These are phyloP conservation scores for Synanthedon formicaeformis DNA, from an alignment of 2,888 invertebrate species.

Conservation along the genomic window DNA sequence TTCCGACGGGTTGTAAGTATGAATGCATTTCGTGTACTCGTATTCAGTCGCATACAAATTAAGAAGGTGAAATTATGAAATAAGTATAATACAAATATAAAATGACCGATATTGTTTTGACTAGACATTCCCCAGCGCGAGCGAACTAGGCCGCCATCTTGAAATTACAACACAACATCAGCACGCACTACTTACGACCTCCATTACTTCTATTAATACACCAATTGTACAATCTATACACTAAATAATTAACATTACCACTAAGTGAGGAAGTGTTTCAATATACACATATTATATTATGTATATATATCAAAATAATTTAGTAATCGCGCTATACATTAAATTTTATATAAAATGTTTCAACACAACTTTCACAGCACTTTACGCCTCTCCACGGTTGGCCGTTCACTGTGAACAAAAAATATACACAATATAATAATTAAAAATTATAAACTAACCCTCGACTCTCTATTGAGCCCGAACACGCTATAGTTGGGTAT, in stretches of 20 bases:
- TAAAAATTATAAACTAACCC: too few species aligned
- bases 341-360: conserved; percentile 47
- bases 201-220: conserved; percentile 36
- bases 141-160: conserved; percentile 38
- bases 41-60: too few species aligned
- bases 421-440: too few species aligned
- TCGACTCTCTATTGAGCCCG: too few species aligned
- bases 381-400: conserved; percentile 13
- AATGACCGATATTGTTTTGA: conserved; percentile 43
- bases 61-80: conserved; percentile 18
- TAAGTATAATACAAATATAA: conserved; percentile 56
- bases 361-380: conserved; percentile 49
- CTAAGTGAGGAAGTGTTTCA: conserved; percentile 57
- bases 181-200: conserved; percentile 18
- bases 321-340: conserved; percentile 57
- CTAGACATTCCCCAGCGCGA: conserved; percentile 65
- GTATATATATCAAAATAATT: conserved; percentile 59
- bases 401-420: too few species aligned
- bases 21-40: too few species aligned
- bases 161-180: conserved; percentile 16
- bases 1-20: too few species aligned
- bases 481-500: too few species aligned
- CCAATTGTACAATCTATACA: conserved; percentile 40
- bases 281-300: conserved; percentile 14
- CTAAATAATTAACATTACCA: conserved; percentile 37